Percentiles rank a stretch among this genome's conserved stretches.
Evolutionary conservation across 2,888 invertebrate genomes (phyloP).

Genomic region (Desoria tigrina): DNA sequence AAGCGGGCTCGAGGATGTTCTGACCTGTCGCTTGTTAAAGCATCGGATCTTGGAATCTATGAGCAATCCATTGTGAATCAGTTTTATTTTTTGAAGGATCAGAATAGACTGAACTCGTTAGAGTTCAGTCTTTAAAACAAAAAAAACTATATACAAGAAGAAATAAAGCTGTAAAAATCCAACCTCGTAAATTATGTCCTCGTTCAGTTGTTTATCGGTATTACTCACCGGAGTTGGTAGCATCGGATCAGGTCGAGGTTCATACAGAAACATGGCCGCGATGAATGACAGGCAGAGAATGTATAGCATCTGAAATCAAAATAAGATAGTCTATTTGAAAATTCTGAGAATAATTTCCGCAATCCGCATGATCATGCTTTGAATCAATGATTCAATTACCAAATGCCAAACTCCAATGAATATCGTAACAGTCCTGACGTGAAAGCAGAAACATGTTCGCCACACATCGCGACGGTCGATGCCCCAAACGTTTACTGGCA

Average conservation of each 20-base stretch:
- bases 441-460: conserved; percentile 78
- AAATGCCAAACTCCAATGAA: conserved; percentile 81
- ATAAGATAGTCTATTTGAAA: not conserved
- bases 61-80: conserved; percentile 14
- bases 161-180: no score
- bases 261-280: conserved; percentile 60
- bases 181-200: conserved; percentile 21
- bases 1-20: conserved; percentile 30
- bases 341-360: not conserved
- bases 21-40: conserved; percentile 33
- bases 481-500: conserved; percentile 55
- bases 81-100: not conserved
- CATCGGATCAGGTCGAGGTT: conserved; percentile 56
- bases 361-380: not conserved
- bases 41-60: conserved; percentile 29
- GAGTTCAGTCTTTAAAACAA: no score
- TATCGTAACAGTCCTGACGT: conserved; percentile 80
- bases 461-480: conserved; percentile 70
- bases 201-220: conserved; percentile 35
- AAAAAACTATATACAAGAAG: no score
- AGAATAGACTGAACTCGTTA: no score
- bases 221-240: conserved; percentile 74
- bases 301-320: conserved; percentile 68
- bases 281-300: conserved; percentile 72
- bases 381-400: no score